Evolutionary conservation across 2,113 vertebrate genomes (phyloP), one percentile per base, ranked within the genome.

Genomic region (Corynorhinus townsendii): DNA sequence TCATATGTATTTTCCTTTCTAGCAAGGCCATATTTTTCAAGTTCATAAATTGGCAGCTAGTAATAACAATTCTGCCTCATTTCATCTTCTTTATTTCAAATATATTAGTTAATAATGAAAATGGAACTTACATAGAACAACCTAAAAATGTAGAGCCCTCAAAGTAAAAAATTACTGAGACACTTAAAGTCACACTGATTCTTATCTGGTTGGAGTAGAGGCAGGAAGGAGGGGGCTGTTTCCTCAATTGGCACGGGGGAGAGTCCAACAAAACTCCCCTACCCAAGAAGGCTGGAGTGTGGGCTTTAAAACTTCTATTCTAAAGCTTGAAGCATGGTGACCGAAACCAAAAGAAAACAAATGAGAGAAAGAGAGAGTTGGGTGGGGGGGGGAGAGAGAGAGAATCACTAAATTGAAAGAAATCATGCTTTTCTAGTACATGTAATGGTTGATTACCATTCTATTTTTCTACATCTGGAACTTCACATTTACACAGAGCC

Each of bases 11-110:
- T 94, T 93, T 92, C 38, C 19, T 90, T 81, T 82, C 68, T 14
- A 73, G 22, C 54, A 90, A 71, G 20, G 15, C 24, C 40, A 10
- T 95, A 47, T 82, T 87, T 95, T 82, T 84, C 71, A 84, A 91
- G 40, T 96, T 91, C 38, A 85, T 66, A 95, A 91, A 81, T 35
- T 88, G 68, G 28, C 26, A 90, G 30, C 72, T 75, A 86, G 76
- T 86, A 88, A 94, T 54, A 89, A 86, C 17, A 68, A 69, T 52
- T 66, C 52, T 73, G 68, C 33, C 52, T 84, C 59, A 59, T 54
- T 91, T 93, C 71, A 88, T 26, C 69, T 93, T 33, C 28, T 86
- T 91, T 72, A 77, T 64, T 83, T 84, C 22, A 93, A 89, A 81
- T 56, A 38, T 49, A 71, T 72, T 52, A 38, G 40, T 80, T 91